Percentiles rank a stretch among this genome's conserved stretches.
Evolutionary conservation across 2,113 vertebrate genomes (phyloP).

Genomic region (Sclerurus mexicanus): DNA sequence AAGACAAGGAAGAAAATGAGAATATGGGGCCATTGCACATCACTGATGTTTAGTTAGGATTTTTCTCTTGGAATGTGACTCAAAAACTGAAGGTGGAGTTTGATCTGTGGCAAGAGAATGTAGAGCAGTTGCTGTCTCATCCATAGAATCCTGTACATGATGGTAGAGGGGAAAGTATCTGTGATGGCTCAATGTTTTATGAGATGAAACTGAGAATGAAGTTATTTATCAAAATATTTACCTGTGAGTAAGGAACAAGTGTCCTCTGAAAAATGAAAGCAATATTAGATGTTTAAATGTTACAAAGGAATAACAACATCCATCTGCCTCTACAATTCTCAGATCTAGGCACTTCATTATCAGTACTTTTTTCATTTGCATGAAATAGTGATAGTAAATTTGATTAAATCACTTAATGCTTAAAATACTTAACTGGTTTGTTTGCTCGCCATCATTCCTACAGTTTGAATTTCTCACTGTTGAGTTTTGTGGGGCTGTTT

Average conservation of each 20-base stretch:
- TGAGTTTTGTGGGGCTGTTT: too few relatives aligned
- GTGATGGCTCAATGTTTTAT: background rate
- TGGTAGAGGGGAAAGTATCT: background rate
- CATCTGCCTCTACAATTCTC: background rate
- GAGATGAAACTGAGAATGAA: background rate
- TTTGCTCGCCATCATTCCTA: background rate
- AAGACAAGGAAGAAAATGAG: background rate
- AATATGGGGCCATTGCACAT: fast-evolving
- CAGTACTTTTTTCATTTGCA: background rate
- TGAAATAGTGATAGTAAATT: background rate
- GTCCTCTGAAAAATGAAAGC: background rate
- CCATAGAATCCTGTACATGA: background rate
- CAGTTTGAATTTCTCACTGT: too few relatives aligned
- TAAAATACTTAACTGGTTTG: background rate
- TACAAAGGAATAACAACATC: background rate
- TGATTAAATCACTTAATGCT: background rate
- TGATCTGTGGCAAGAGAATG: background rate
- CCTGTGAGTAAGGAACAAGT: background rate
- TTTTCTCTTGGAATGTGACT: background rate
- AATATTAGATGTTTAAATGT: background rate
- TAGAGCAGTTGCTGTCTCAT: background rate
- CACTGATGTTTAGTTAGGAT: background rate
- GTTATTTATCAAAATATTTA: background rate
- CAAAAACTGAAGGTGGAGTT: background rate
- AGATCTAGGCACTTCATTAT: background rate